These are phyloP conservation scores for Ictalurus punctatus DNA, from an alignment of 2,113 vertebrate species.

Conservation along the genomic window DNA sequence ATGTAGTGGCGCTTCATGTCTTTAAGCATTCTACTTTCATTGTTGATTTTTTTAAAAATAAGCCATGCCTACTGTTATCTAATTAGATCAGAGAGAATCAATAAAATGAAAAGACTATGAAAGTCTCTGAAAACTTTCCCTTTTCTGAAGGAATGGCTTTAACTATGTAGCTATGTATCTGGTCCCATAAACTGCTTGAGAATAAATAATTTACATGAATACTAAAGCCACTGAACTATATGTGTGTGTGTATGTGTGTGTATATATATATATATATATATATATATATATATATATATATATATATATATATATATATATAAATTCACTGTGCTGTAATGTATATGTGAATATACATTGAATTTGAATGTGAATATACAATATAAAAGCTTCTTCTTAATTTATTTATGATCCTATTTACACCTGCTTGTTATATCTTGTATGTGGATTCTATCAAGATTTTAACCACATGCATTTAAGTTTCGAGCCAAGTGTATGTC, in stretches of 20 bases:
- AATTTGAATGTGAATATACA: no score
- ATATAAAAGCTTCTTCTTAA: neutral
- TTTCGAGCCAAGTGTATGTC: neutral
- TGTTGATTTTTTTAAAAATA: neutral
- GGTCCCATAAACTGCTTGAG: neutral
- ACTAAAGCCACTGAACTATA: neutral
- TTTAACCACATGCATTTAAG: neutral
- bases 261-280: no score
- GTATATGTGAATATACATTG: no score
- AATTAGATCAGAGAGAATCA: neutral
- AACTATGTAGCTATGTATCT: neutral
- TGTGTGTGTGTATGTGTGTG: no score
- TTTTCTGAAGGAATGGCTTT: neutral
- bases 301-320: no score
- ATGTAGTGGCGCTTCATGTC: no score
- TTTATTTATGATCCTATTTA: neutral
- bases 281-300: no score
- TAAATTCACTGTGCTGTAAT: no score
- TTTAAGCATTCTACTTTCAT: neutral
- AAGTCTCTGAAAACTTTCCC: neutral
- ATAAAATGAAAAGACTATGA: neutral
- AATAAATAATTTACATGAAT: neutral
- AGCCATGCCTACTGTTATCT: neutral
- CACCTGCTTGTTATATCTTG: neutral
- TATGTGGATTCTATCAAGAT: neutral